A percentile compares a stretch with the other conserved stretches of the same genome.
phyloP scores from a whole-genome alignment of 2,113 vertebrate species.

The Lampris megalopsis region DNA sequence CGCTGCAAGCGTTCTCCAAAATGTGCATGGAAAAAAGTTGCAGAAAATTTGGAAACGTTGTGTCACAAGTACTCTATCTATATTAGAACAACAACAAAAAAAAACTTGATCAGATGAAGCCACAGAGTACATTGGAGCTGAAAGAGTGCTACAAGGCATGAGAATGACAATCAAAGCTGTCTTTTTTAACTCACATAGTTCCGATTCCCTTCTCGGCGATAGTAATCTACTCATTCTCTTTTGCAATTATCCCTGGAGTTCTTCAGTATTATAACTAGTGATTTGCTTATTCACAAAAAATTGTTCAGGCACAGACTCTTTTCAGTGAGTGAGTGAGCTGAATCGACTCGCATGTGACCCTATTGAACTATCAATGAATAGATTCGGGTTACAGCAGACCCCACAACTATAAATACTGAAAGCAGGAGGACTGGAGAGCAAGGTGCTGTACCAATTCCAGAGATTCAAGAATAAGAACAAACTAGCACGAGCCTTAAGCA shows the following conservation, averaged over 20 bases:
- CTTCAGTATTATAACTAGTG: no score
- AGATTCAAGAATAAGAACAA: no score
- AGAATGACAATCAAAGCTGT: neutral
- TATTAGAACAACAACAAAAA: neutral
- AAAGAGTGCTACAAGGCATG: neutral
- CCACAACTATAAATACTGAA: no score
- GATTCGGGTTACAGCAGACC: no score
- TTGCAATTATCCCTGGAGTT: neutral
- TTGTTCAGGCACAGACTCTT: no score
- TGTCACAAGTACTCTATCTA: slow-evolving; percentile 11
- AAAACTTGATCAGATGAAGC: neutral
- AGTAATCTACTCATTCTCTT: neutral
- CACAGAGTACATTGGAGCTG: neutral
- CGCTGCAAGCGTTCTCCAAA: slow-evolving; percentile 11
- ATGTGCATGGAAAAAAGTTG: slow-evolving; percentile 10
- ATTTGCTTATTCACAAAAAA: no score
- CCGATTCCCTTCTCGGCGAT: neutral
- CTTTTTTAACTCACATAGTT: neutral
- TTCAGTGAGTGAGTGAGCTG: no score
- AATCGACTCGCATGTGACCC: no score
- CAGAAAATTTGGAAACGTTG: slow-evolving; percentile 10
- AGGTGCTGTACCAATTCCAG: no score
- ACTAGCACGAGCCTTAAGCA: no score
- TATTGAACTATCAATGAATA: no score
- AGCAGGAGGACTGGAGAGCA: no score